These are phyloP conservation scores for Oenanthe melanoleuca DNA, from an alignment of 2,113 vertebrate species.

Conservation along the genomic window DNA sequence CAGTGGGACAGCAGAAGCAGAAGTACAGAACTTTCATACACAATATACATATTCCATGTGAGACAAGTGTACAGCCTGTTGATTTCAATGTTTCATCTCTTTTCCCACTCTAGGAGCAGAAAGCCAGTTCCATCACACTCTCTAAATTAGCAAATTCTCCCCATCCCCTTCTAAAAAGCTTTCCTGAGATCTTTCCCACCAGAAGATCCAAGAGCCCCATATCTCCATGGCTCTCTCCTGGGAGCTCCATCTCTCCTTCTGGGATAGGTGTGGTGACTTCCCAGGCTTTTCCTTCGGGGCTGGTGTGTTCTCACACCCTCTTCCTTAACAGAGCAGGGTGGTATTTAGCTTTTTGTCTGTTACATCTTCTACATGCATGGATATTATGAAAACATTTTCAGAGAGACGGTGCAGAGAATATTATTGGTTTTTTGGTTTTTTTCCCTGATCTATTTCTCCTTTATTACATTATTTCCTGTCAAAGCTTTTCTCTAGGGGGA, in stretches of 20 bases:
- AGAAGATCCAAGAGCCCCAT: fast-evolving
- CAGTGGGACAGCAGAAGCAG: neutral
- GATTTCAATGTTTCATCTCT: neutral
- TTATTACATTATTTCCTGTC: neutral
- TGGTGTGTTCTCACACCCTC: neutral
- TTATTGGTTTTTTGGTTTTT: neutral
- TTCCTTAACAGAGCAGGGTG: no score
- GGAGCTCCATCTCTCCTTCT: neutral
- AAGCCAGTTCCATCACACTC: neutral
- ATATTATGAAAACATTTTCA: neutral
- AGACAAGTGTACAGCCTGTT: neutral
- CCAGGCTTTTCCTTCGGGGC: neutral
- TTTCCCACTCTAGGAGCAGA: neutral
- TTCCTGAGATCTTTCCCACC: neutral
- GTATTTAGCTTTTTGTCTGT: neutral
- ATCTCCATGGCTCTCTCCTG: neutral
- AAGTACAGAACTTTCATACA: neutral
- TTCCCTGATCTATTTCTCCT: neutral
- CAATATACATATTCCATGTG: fast-evolving
- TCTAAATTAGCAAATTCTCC: neutral
- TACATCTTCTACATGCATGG: fast-evolving
- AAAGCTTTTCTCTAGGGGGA: neutral
- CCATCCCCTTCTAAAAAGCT: neutral
- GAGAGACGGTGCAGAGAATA: neutral
- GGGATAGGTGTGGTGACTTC: neutral